phyloP scores from a whole-genome alignment of 2,113 vertebrate genomes.

The Zapornia atra region DNA sequence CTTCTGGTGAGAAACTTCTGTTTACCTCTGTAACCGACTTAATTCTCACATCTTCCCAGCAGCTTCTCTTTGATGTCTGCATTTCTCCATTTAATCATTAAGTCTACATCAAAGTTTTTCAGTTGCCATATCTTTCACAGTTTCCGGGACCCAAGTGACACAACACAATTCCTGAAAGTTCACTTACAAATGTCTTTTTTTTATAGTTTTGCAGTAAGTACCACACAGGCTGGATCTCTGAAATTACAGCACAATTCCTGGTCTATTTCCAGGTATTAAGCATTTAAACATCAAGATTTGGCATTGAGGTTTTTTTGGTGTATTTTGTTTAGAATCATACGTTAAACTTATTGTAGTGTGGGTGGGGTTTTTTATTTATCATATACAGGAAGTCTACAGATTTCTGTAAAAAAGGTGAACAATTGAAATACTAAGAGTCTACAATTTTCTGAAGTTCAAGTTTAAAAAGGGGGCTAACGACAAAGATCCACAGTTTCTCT shows the following conservation, averaged over 20 bases:
- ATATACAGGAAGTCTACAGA: background rate
- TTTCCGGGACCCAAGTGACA: background rate
- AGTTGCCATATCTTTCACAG: background rate
- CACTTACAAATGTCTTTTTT: background rate
- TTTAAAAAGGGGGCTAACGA: background rate
- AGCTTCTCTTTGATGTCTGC: conserved; percentile 36
- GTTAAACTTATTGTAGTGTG: background rate
- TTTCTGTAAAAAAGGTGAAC: background rate
- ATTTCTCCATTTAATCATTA: conserved; percentile 40
- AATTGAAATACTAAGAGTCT: background rate
- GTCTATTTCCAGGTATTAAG: background rate
- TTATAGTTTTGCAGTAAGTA: background rate
- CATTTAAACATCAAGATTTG: background rate
- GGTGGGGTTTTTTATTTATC: background rate
- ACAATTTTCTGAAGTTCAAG: background rate
- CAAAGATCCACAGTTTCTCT: background rate
- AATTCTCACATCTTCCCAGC: conserved; percentile 17
- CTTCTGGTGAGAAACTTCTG: conserved; percentile 1
- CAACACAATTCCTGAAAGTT: background rate
- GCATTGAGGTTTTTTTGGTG: background rate
- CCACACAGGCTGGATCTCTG: background rate
- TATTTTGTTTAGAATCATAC: background rate
- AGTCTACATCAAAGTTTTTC: conserved; percentile 8
- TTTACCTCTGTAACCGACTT: conserved; percentile 29
- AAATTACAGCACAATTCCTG: background rate